Evolutionary conservation across 2,113 vertebrate species (phyloP).

Genomic region (Halcyon senegalensis): DNA sequence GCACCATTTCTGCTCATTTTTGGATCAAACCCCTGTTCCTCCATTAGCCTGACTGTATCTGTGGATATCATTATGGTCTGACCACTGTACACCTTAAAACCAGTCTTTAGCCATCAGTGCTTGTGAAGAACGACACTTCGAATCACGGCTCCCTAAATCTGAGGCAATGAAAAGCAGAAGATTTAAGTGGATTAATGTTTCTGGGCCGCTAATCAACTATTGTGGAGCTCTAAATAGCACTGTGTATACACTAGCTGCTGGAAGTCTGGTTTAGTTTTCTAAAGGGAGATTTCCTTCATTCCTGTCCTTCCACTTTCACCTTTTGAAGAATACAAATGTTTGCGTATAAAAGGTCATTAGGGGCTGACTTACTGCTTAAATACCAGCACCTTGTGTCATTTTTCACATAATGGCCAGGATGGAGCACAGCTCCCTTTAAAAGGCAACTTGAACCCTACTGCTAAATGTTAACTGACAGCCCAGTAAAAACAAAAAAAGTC

Average conservation of each 20-base stretch:
- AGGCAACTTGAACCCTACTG: not conserved
- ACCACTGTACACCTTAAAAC: not conserved
- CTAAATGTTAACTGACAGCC: slow-evolving; percentile 15
- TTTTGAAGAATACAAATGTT: not conserved
- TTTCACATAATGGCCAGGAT: not conserved
- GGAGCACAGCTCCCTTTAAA: not conserved
- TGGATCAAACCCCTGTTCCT: not conserved
- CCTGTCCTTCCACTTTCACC: not conserved
- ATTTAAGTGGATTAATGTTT: not conserved
- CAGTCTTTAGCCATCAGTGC: not conserved
- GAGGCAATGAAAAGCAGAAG: not conserved
- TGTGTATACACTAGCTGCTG: not conserved
- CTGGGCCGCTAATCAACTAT: not conserved
- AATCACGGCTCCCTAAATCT: not conserved
- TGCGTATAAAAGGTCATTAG: not conserved
- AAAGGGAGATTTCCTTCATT: slow-evolving; percentile 20
- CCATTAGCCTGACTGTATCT: accelerated
- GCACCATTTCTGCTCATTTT: not conserved
- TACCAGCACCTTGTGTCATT: not conserved
- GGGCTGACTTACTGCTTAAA: not conserved
- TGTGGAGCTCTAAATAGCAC: not conserved
- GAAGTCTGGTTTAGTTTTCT: not conserved
- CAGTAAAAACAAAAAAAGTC: slow-evolving; percentile 14
- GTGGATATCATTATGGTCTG: not conserved
- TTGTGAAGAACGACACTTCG: not conserved